Conservation (phyloP, 2,888 invertebrate genomes). For the Villa cingulata region DNA sequence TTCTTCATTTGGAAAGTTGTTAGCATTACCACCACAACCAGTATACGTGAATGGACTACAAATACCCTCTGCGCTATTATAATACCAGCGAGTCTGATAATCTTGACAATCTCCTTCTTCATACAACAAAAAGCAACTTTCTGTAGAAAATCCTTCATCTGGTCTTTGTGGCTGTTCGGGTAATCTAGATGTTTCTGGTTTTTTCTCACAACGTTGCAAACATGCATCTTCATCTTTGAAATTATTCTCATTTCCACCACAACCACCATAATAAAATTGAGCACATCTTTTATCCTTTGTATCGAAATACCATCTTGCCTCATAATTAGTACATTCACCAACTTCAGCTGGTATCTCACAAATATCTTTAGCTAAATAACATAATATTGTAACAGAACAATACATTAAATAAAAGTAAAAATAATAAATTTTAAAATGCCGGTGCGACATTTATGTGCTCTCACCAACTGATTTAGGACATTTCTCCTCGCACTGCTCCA, state of each 20-base stretch:
- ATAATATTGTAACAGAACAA: no score
- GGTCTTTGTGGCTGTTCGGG: slow-evolving; percentile 14
- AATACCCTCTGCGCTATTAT: slow-evolving; percentile 53
- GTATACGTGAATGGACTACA: slow-evolving; percentile 70
- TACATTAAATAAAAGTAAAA: no score
- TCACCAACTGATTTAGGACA: slow-evolving; percentile 73
- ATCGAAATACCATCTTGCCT: slow-evolving; percentile 71
- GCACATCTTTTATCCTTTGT: slow-evolving; percentile 56
- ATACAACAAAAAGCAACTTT: slow-evolving; percentile 47
- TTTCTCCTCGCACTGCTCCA: slow-evolving; percentile 56
- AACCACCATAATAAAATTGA: slow-evolving; percentile 81
- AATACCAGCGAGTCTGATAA: slow-evolving; percentile 50
- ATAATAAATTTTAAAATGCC: background rate
- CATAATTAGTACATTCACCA: slow-evolving; percentile 66
- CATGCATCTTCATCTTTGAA: slow-evolving; percentile 58
- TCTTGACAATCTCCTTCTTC: slow-evolving; percentile 56
- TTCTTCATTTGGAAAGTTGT: slow-evolving; percentile 55
- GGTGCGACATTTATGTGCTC: slow-evolving; percentile 24
- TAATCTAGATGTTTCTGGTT: slow-evolving; percentile 31
- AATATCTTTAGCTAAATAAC: slow-evolving; percentile 44
- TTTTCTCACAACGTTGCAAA: slow-evolving; percentile 45
- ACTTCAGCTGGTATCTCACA: slow-evolving; percentile 63
- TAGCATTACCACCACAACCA: slow-evolving; percentile 70
- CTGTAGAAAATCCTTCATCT: slow-evolving; percentile 3
- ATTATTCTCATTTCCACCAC: slow-evolving; percentile 83